Evolutionary conservation across 2,113 vertebrate genomes (phyloP).

Genomic region (Rhipidura dahli): DNA sequence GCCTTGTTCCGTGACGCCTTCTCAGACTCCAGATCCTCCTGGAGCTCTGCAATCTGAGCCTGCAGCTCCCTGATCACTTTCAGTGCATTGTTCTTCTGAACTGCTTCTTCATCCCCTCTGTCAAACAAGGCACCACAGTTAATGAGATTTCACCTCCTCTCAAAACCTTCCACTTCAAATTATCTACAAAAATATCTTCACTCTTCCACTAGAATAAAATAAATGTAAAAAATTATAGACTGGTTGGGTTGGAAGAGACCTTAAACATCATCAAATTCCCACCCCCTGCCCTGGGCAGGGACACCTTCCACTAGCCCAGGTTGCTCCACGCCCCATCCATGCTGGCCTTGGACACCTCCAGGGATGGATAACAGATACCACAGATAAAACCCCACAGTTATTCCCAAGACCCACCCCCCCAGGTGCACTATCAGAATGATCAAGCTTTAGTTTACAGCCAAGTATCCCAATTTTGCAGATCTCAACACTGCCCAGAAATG

Average conservation of each 20-base stretch:
- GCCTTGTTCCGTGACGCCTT: conserved; percentile 91
- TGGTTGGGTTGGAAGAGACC: background rate
- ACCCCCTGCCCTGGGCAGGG: background rate
- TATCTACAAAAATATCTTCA: accelerated
- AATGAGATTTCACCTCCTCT: background rate
- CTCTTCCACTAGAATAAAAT: background rate
- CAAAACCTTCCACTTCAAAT: accelerated
- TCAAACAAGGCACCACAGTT: background rate
- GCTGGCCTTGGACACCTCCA: background rate
- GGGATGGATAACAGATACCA: background rate
- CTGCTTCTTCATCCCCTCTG: conserved; percentile 90
- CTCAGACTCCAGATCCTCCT: conserved; percentile 96
- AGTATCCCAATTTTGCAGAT: background rate
- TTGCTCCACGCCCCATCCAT: accelerated
- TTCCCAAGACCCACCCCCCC: background rate
- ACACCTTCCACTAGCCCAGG: background rate
- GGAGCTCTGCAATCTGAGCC: conserved; percentile 91
- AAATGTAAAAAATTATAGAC: too few species aligned
- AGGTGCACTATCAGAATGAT: background rate
- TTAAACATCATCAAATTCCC: background rate
- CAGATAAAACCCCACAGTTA: background rate
- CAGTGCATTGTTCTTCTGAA: conserved; percentile 92
- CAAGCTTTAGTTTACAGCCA: background rate
- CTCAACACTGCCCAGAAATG: background rate
- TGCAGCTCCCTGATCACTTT: conserved; percentile 93